A percentile compares a stretch with the other conserved stretches of the same genome.
Evolutionary conservation across 2,888 invertebrate species (phyloP).

Genomic region (Spicauda simplicius): DNA sequence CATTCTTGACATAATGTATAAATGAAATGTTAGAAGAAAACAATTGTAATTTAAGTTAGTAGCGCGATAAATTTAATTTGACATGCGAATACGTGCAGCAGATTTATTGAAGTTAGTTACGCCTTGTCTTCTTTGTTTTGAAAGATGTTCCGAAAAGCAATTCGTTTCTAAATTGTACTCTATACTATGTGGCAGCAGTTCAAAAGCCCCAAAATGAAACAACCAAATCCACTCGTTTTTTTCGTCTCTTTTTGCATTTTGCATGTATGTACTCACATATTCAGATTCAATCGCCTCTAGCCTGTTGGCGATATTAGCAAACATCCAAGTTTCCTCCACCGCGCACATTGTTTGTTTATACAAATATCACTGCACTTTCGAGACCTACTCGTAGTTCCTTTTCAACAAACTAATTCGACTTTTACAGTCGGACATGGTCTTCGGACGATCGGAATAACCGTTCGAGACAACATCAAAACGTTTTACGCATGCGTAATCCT

Average conservation of each 20-base stretch:
- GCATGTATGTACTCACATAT: conserved; percentile 54
- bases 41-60: not conserved
- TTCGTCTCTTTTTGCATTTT: not conserved
- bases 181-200: not conserved
- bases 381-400: conserved; percentile 4
- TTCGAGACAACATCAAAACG: not conserved
- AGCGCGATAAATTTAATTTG: not conserved
- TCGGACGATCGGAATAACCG: not conserved
- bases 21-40: too few species aligned
- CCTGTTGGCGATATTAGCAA: conserved; percentile 53
- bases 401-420: conserved; percentile 15
- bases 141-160: not conserved
- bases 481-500: not conserved
- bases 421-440: not conserved
- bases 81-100: not conserved
- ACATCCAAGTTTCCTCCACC: conserved; percentile 57
- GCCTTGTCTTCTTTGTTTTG: not conserved
- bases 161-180: not conserved
- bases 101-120: not conserved
- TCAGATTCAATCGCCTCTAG: conserved; percentile 54
- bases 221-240: too few species aligned
- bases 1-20: too few species aligned
- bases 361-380: conserved; percentile 11
- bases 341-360: conserved; percentile 52
- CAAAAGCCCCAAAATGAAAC: too few species aligned